Evolutionary conservation across 2,888 invertebrate species (phyloP), one percentile per base, ranked within the genome.

Genomic region (Vandiemenella viatica): DNA sequence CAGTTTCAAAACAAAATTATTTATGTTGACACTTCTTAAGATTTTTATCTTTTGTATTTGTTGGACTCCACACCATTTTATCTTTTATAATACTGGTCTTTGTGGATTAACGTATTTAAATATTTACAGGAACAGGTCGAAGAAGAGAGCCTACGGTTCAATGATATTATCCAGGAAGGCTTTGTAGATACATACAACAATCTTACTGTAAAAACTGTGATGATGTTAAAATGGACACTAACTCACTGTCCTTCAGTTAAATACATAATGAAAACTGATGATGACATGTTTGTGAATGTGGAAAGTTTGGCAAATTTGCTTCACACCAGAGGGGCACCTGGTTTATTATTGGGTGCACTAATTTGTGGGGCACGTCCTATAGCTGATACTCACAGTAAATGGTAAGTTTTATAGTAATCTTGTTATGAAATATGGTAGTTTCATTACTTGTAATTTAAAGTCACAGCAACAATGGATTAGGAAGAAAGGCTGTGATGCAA

Each of bases 141-240:
- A 41, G 74, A 76, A 38, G 88, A 89, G 62, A 76, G 74, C 18
- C 69, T 73, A 2, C 70, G 69, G 46, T 79, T 79, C 60, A 77
- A 79, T 17, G 89, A 90, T 63, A 73, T 90, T 10, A 80, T 90
- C 46, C 86, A 89, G 65, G 88, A 88, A 62, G 78, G 76, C 40
- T 90, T 90, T 62, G 64, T 80, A 37, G 90, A 90, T 63, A 79
- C 84, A 0, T 89, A 90, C 62, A 84, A 88, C 63, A 90, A 90
- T 72, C 70, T 89, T 55, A 90, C 89, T 0, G 61, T 90, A 20
- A 90, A 90, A 63, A 83, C 87, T 42, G 78, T 87, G 10, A 80
- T 86, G 78, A 77, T 89, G 72, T 63, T 90, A 50, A 89, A 89
- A 62, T 83, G 87, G 80, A 79, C 83, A 18, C 77, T 74, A 5